Evolutionary conservation across 1,140 invertebrate genomes (phyloP), one percentile per base, ranked within the genome.

Genomic region (Nasonia longicornis): DNA sequence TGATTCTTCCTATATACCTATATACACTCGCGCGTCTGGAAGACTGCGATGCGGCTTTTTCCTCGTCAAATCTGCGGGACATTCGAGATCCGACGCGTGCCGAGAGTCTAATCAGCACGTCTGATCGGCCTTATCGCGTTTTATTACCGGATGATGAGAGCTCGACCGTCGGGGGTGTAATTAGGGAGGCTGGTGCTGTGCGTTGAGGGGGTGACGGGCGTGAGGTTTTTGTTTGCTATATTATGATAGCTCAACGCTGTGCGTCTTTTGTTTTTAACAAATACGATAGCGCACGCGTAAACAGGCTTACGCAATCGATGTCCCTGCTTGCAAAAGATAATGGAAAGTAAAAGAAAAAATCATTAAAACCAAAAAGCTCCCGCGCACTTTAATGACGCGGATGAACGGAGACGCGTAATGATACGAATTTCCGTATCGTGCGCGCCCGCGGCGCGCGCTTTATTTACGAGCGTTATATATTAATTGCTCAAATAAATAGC

Each of bases 401-500:
- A 88, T 88, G 84, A 87, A 42, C 82, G 76, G 77, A 82, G 88
- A 89, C 85, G 85, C 85, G 87, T 88, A 90, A 90, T 91, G 89
- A 90, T 88, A 87, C 78, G 86, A 85, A 86, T 86, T 87, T 89
- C 86, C 83, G 85, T 82, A 72, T 73, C 38, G 69, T 64, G 82
- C 80, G 83, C 81, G 82, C 85, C 84, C 67, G 83, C 80, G 85
- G 86, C 63, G 63, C 38, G 85, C 73, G 73, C 72, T 82, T 84
- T 89, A 90, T 91, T 90, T 90, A 91, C 87, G 89, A 90, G 87
- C 85, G 84, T 89, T 89, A 90, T 91, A 88, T 88, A 90, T 91
- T 90, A 91, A 91, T 91, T 90, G 89, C 84, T 84, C 85, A 85
- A 90, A 90, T 91, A 91, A 90, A 91, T 89, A 89, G 87, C 85